Percentiles rank a stretch among this genome's conserved stretches.
phyloP scores from a whole-genome alignment of 1,140 invertebrate genomes.

The Camponotus vicinus region DNA sequence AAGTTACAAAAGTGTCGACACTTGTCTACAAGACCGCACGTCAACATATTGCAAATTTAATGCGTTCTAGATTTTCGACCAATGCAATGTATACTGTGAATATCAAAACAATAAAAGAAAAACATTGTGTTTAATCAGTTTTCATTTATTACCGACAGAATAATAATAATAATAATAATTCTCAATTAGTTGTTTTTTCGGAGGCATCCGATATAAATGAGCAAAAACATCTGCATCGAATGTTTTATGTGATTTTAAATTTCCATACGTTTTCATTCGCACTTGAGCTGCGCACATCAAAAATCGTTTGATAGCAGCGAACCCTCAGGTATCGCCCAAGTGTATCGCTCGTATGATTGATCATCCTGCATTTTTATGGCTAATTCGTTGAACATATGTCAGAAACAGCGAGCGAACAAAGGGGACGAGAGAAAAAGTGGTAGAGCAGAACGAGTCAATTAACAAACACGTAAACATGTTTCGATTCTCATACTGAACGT shows the following conservation, averaged over 20 bases:
- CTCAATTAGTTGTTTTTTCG: constrained; percentile 18
- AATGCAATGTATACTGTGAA: not conserved
- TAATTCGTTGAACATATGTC: constrained; percentile 44
- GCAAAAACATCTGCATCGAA: constrained; percentile 14
- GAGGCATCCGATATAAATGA: not conserved
- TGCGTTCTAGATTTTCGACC: not conserved
- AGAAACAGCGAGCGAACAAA: constrained; percentile 22
- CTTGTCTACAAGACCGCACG: not conserved
- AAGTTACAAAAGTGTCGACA: not conserved
- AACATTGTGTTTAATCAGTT: not conserved
- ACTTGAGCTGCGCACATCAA: constrained; percentile 10
- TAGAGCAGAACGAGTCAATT: not conserved
- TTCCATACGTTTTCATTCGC: constrained; percentile 35
- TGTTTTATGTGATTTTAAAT: constrained; percentile 41
- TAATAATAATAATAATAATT: not conserved
- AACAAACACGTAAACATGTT: not conserved
- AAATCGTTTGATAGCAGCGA: constrained; percentile 30
- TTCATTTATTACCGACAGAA: not conserved
- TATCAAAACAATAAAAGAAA: not conserved
- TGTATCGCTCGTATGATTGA: constrained; percentile 49
- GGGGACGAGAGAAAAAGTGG: not conserved
- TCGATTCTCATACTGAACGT: not conserved
- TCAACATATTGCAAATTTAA: constrained; percentile 12
- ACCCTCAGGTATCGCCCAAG: not conserved
- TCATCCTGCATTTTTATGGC: constrained; percentile 49